A percentile compares a stretch with the other conserved stretches of the same genome.
These are phyloP conservation scores for Nomada fucata DNA, from an alignment of 2,888 invertebrate genomes.

Conservation along the genomic window DNA sequence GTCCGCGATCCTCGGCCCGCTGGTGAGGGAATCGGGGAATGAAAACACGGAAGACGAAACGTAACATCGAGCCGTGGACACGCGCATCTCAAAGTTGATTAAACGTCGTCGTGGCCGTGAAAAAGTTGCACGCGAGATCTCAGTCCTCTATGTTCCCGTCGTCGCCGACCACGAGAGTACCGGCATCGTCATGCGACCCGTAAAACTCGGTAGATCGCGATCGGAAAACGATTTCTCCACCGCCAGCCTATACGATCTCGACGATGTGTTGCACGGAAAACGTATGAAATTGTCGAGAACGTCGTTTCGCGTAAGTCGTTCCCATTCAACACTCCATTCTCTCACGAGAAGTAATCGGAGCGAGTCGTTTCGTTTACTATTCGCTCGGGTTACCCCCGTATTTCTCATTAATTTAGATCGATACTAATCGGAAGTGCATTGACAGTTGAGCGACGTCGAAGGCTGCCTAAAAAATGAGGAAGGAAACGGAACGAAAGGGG, in stretches of 20 bases:
- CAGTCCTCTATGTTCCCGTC: not conserved
- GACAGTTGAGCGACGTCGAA: conserved; percentile 47
- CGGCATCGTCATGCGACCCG: conserved; percentile 35
- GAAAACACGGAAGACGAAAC: conserved; percentile 71
- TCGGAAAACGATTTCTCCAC: conserved; percentile 66
- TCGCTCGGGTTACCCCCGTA: not conserved
- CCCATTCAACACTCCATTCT: not conserved
- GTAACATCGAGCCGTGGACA: not conserved
- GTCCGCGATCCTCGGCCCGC: conserved; percentile 73
- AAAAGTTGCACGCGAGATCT: no score
- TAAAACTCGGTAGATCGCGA: conserved; percentile 58
- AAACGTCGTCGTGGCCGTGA: not conserved
- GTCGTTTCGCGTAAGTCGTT: conserved; percentile 71
- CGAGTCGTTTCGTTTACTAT: not conserved
- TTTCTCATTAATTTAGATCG: not conserved
- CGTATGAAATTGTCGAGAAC: conserved; percentile 68
- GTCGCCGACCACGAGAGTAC: not conserved
- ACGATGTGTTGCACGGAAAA: conserved; percentile 70
- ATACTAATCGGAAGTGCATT: not conserved
- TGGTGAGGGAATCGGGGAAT: conserved; percentile 61
- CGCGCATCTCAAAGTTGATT: not conserved
- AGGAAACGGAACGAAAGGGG: not conserved
- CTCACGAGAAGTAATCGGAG: not conserved
- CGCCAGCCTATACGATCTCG: conserved; percentile 72
- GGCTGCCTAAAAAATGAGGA: conserved; percentile 6